Base-by-base conservation (phyloP, 2,797 vertebrate genomes). In the Chiroxiphia lanceolata region DNA sequence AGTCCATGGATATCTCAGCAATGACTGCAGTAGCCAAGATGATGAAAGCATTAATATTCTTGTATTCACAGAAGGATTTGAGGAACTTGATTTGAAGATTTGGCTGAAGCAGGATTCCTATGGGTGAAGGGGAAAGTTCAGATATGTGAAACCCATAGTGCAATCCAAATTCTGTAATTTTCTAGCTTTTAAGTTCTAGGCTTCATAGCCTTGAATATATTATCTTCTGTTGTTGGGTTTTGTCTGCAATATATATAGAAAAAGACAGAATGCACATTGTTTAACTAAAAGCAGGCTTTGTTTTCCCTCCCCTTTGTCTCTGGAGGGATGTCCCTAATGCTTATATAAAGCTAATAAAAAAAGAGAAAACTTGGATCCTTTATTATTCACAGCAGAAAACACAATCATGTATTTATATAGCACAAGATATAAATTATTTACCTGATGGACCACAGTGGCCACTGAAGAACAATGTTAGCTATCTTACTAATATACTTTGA, bases 361-460 rank as follows among this genome's bases (percentile, higher is more conserved):
- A 13, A 82, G 11, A 56, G 6, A 80, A 93, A 83, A 44, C 60
- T 81, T 68, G 31, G 10, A 72, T 68, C 31, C 34, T 81, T 91
- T 90, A 79, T 85, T 27, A 77, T 87, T 87, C 79, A 61, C 45
- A 54, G 60, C 14, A 78, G 42, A 91, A 89, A 94, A 87, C 60
- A 76, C 16, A 93, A 59, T 70, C 94, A 65, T 10, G 11, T 54
- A 89, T 93, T 93, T 95, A 85, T 79, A 82, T n/a, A 80, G 83
- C 29, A 56, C 23, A 89, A 95, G 92, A 71, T 61, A 96, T 91
- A 65, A 95, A 95, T 97, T 95, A 95, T 96, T 96, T 94, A 95
- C 82, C 71, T 95, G 84, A 79, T 84, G 75, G 68, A 85, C 65
- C 59, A 31, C 47, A 57, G 76, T 59, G 65, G 61, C 61, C 38